Base-by-base conservation (phyloP, 2,113 vertebrate species). In the Gambusia affinis region DNA sequence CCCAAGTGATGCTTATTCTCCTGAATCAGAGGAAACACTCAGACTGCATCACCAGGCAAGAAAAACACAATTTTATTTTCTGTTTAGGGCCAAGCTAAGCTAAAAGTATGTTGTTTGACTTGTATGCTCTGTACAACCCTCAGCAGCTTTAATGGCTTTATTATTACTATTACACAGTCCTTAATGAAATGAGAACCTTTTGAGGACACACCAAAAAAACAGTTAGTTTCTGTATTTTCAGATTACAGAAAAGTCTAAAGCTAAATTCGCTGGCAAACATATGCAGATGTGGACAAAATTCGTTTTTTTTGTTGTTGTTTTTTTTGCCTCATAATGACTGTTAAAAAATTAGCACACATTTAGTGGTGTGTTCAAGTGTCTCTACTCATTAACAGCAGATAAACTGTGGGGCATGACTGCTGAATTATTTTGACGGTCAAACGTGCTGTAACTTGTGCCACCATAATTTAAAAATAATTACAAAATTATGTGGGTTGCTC, bases 401-500 rank as follows among this genome's bases (percentile, higher is more conserved):
- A 3, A 8, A 15, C 4, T 70, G 44, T 65, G 4, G 4, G 35
- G 24, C n/a, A 33, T 27, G 47, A 54, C 12, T 33, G 30, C 66
- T 51, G 66, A 47, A 51, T 57, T 15, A 35, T 54, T 69, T 54
- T 39, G 51, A 24, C 10, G 51, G 24, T n/a, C 51, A n/a, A n/a
- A 57, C 30, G 28, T 8, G 29, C 51, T 44, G 39, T n/a, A n/a
- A 17, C 28, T 24, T 29, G 69, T 29, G 60, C 19, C 67, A 8
- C 12, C 17, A 17, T 30, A 62, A 60, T 70, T 27, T 60, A 14
- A 70, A 70, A 60, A 35, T 70, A 30, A 60, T 70, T 44, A 60
- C 60, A 71, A 39, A 29, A 61, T 35, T 39, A 39, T 66, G 57
- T 57, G 12, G n/a, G 64, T 64, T 62, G 54, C 47, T 57, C 66